Evolutionary conservation across 1,140 invertebrate genomes (phyloP), one percentile per base, ranked within the genome.

Genomic region (Saccostrea echinata): DNA sequence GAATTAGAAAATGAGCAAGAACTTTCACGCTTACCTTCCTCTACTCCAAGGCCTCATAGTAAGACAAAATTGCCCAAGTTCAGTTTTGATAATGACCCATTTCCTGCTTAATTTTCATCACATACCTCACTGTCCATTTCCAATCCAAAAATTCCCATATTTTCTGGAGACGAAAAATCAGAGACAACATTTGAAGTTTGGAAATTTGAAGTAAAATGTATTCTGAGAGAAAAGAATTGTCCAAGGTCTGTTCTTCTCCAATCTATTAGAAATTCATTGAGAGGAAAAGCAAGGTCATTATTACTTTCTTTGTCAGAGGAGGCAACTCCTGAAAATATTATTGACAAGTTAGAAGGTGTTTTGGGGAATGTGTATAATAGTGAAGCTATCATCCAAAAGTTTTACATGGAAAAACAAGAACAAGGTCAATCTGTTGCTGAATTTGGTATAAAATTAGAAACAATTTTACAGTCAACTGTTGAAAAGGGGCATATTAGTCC

Each of bases 131-230:
- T 55, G 11, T 12, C 53, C 18, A 12, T 55, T 12, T 55, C 53
- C 53, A 12, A 9, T 18, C 53, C 53, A 55, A 55, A 18, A 55
- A 55, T 55, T 18, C 53, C 53, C 11, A 55, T 55, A 55, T 86
- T 86, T 24, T 81, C 43, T 30, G 85, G 85, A 51, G 85, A 86
- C 21, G 85, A 52, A 16, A 86, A 86, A 43, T 27, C 18, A 16
- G 53, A 82, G 61, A 43, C 2, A 27, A 21, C 52, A 27, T 86
- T 82, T 64, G 86, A 86, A 30, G 86, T 86, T 82, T 86, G 86
- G 86, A 86, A 86, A 43, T 64, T 30, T 52, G 86, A 86, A 21
- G 64, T 86, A 11, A 83, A 86, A 24, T 86, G 86, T 83, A 24
- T 64, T 24, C 16, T 86, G 12, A n/a, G 71, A n/a, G 68, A 80